Evolutionary conservation across 2,888 invertebrate species (phyloP).

Genomic region (Cephus pygmeus): DNA sequence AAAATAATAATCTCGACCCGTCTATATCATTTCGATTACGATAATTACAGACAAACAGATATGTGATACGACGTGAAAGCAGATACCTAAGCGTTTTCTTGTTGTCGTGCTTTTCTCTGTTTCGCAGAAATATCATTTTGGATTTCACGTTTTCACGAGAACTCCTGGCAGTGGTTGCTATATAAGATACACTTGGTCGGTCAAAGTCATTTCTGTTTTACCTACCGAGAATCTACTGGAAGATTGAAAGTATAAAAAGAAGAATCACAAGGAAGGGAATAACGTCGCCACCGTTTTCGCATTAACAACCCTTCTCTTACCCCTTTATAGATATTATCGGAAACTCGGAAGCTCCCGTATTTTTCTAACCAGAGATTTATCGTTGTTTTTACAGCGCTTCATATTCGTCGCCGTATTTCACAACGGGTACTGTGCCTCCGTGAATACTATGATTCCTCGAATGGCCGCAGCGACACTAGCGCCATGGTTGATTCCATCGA

Average conservation of each 20-base stretch:
- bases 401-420: neutral
- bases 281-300: neutral
- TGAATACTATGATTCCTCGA: neutral
- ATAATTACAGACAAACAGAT: constrained; percentile 26
- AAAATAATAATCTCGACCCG: constrained; percentile 13
- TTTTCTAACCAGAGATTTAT: neutral
- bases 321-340: neutral
- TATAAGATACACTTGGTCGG: constrained; percentile 38
- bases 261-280: neutral
- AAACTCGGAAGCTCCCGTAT: neutral
- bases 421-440: neutral
- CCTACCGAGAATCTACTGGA: neutral
- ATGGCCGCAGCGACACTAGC: neutral
- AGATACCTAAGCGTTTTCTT: constrained; percentile 20
- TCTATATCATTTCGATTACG: constrained; percentile 19
- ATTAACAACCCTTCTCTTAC: neutral
- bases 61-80: constrained; percentile 26
- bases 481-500: neutral
- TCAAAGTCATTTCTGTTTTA: constrained; percentile 4
- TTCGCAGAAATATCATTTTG: constrained; percentile 7
- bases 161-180: constrained; percentile 44
- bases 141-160: constrained; percentile 27
- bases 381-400: neutral
- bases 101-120: constrained; percentile 5
- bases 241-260: neutral